Evolutionary conservation across 2,888 invertebrate genomes (phyloP).

Genomic region (Teleiodes luculella): DNA sequence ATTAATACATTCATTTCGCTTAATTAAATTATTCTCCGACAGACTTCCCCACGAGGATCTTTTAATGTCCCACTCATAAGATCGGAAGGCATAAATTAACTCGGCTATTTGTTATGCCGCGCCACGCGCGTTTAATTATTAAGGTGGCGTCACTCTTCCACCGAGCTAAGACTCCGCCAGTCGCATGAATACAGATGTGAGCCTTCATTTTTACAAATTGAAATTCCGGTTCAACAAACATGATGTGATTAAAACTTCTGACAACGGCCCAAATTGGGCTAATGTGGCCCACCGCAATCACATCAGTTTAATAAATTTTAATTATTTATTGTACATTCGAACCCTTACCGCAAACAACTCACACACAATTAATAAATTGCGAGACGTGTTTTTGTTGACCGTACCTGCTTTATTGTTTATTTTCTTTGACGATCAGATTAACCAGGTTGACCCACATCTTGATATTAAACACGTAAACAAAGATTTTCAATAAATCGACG

Average conservation of each 20-base stretch:
- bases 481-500: too few species aligned
- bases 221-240: neutral
- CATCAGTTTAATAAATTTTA: neutral
- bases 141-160: constrained; percentile 28
- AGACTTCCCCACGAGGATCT: constrained; percentile 52
- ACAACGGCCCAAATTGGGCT: constrained; percentile 3
- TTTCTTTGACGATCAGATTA: too few species aligned
- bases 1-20: constrained; percentile 46
- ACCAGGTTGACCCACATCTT: too few species aligned
- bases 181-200: constrained; percentile 20
- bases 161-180: constrained; percentile 18
- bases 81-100: constrained; percentile 62
- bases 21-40: constrained; percentile 56
- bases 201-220: constrained; percentile 13
- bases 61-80: constrained; percentile 62
- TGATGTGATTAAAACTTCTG: neutral
- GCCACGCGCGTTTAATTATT: constrained; percentile 36
- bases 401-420: too few species aligned
- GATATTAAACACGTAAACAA: too few species aligned
- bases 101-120: constrained; percentile 58
- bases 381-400: too few species aligned
- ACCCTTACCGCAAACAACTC: too few species aligned
- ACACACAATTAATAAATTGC: too few species aligned
- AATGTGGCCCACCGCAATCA: neutral
- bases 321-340: neutral